phyloP scores from a whole-genome alignment of 2,113 vertebrate genomes.

The Coregonus clupeaformis region DNA sequence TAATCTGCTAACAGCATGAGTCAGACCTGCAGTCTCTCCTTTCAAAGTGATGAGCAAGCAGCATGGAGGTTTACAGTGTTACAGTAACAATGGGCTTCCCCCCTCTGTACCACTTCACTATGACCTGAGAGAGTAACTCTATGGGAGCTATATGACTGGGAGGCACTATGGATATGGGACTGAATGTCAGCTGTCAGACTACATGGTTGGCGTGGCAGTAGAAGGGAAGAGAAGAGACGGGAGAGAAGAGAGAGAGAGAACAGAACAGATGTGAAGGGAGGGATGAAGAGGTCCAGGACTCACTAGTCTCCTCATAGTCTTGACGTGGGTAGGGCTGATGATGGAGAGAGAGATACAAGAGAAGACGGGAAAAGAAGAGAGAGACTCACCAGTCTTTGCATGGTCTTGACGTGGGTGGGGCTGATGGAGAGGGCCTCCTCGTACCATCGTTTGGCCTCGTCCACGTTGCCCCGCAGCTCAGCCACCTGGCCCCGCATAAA shows the following conservation, averaged over 20 bases:
- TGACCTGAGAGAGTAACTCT: too few relatives aligned
- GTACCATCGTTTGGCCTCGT: constrained; percentile 96
- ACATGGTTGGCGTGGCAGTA: too few relatives aligned
- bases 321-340: constrained; percentile 91
- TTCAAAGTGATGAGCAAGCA: too few relatives aligned
- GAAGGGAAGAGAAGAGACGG: too few relatives aligned
- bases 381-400: constrained; percentile 94
- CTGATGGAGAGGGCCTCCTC: constrained; percentile 98
- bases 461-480: constrained; percentile 88
- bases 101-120: too few relatives aligned
- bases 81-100: too few relatives aligned
- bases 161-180: not conserved
- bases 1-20: too few relatives aligned
- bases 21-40: too few relatives aligned
- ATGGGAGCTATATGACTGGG: not conserved
- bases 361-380: not conserved
- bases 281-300: constrained; percentile 52
- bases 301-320: constrained; percentile 98
- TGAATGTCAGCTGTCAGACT: not conserved
- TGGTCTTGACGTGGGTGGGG: constrained; percentile 96
- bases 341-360: constrained; percentile 81
- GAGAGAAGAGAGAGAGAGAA: too few relatives aligned
- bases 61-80: too few relatives aligned
- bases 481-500: constrained; percentile 96
- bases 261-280: not conserved